Base-by-base conservation (phyloP, 2,797 vertebrate species). In the Ciconia nigra region DNA sequence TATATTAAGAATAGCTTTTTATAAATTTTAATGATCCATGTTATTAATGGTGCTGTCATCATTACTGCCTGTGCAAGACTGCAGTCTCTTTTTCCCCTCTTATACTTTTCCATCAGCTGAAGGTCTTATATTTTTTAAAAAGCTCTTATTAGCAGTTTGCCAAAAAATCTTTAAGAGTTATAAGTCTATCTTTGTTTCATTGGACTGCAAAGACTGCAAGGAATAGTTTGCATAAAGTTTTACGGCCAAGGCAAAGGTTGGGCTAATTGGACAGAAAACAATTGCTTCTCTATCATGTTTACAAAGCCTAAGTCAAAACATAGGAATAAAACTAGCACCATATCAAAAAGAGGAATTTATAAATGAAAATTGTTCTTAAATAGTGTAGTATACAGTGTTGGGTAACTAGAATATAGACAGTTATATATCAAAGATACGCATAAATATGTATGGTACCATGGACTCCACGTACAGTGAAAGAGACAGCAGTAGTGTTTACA, bases 11-110 rank as follows among this genome's bases (percentile, higher is more conserved):
- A 99, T 97, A 98, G 97, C 96, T 98, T 98, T 98, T 99, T 98
- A 99, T 99, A 99, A 98, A 99, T 99, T 99, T 99, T 99, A 99
- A 99, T 99, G 98, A 98, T 91, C 97, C 98, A 65, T 99, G 98
- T 99, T 99, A 99, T 99, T 99, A 99, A 99, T 99, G 99, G 98
- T 97, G 96, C 97, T 98, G 97, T 98, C 98, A 98, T 97, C 97
- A 94, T 98, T 97, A 98, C 94, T 91, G 96, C 95, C 95, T 96
- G 67, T 89, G 88, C 94, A 97, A 98, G 90, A 96, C 97, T 97
- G 61, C 59, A 95, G 96, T 83, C 69, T 88, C 94, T 96, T 94
- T 93, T 77, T 82, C 57, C 57, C 57, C 51, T 78, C 85, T 96
- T 94, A 93, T 77, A 97, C 85, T 98, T 98, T 98, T 97, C 90